These are phyloP conservation scores for Chloropsis cyanopogon DNA, from an alignment of 2,113 vertebrate species.

Conservation along the genomic window DNA sequence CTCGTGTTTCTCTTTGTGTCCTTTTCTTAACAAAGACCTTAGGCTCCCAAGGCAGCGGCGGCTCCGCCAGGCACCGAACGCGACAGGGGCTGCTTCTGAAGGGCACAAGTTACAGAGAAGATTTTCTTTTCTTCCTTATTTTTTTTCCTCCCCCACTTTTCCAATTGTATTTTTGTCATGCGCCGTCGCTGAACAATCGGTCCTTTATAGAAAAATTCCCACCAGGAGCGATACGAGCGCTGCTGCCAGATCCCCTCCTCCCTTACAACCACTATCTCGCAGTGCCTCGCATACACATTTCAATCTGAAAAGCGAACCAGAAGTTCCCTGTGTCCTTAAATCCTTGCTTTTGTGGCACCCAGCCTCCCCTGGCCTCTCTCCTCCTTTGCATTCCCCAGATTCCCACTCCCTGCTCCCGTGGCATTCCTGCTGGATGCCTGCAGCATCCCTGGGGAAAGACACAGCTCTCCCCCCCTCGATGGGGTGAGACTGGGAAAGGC, in stretches of 20 bases:
- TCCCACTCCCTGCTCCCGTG: fast-evolving
- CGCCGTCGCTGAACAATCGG: not conserved
- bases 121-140: conserved; percentile 18
- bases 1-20: conserved; percentile 69
- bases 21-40: conserved; percentile 62
- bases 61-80: not conserved
- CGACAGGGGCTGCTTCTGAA: conserved; percentile 37
- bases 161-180: conserved; percentile 53
- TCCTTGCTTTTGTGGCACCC: not conserved
- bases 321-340: not conserved
- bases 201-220: conserved; percentile 53
- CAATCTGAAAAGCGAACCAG: not conserved
- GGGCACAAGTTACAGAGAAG: conserved; percentile 43
- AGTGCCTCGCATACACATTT: not conserved
- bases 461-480: fast-evolving
- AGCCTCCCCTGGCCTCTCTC: not conserved
- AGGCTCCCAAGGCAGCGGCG: conserved; percentile 67
- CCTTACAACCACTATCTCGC: not conserved
- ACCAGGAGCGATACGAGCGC: not conserved
- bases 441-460: not conserved
- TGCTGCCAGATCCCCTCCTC: not conserved
- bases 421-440: not conserved
- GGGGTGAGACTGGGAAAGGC: fast-evolving
- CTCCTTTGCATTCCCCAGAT: not conserved
- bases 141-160: conserved; percentile 12